Base-by-base conservation (phyloP, 2,888 invertebrate genomes). In the Caenorhabditis uteleia region DNA sequence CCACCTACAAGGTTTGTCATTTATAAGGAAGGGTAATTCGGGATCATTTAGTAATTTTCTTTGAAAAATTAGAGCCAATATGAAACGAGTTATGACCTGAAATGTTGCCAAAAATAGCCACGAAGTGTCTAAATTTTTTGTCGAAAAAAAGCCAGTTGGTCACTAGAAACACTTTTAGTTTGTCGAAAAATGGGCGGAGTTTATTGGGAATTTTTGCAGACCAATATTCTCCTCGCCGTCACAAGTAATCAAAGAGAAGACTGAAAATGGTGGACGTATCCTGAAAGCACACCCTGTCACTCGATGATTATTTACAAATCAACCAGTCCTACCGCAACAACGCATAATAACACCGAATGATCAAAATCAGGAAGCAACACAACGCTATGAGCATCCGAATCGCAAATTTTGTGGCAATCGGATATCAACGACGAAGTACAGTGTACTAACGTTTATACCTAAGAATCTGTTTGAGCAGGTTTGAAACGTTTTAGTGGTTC, bases 371-470 rank as follows among this genome's bases (percentile, higher is more conserved):
- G 50, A 49, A 23, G 58, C 59, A 20, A 58, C 61, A n/a, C 56
- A 45, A 5, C 42, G 75, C 45, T 75, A 69, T 42, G 65, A 66
- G 16, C 75, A 75, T 29, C 73, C 73, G 42, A 75, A 69, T 68
- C 34, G 72, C 36, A 47, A 62, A 43, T 89, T 90, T 83, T 89
- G 90, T 77, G 88, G 89, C 83, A 94, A 94, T 85, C 84, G 90
- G 86, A 90, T 94, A 83, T 89, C 91, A 85, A 94, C 94, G 84
- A 93, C 93, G 53, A 94, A 95, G 86, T 97, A 97, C 85, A 93
- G 93, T 23, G 83, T 92, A 59, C 86, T 95, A 73, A 93, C 92
- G 77, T 95, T 97, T 86, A 87, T 97, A 83, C 95, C 95, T 57
- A 91, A 94, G 85, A 95, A 95, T 86, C 87, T 97, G 65, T 89